Evolutionary conservation across 2,888 invertebrate species (phyloP), one percentile per base, ranked within the genome.

Genomic region (Drosophila subquinaria): DNA sequence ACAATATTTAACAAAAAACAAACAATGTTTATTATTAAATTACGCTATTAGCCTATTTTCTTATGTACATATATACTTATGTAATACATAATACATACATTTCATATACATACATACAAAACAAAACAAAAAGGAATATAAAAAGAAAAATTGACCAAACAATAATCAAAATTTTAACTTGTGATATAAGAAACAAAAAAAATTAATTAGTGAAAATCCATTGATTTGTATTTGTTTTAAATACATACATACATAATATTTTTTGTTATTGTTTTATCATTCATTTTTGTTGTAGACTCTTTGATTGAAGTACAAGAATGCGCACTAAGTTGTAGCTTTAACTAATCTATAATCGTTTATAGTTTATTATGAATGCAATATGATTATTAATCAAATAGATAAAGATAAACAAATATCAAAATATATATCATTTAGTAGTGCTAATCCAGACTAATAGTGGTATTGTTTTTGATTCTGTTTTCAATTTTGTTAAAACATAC

Each of bases 161-260:
- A 89, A 90, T 90, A 91, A 91, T 91, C 91, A 91, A 91, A 91
- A 91, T 89, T 91, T 89, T 89, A 88, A 90, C 90, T 90, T 91
- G 91, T 91, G 91, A 91, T 91, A 84, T 89, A 87, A 81, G 80
- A 74, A 72, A 52, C 60, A 63, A 65, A 73, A 87, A 81, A 87
- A 81, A 76, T 68, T 61, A 73, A 77, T 83, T 79, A 81, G 76
- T 81, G 55, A 63, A 73, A 79, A 55, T 45, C 65, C 51, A 71
- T 78, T 84, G 66, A 56, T 73, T 74, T 73, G 72, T 75, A 66
- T 75, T 76, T 72, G 68, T 76, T 79, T 67, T 48, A 8, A 61
- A 68, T 35, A 51, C 35, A 50, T 64, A 36, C 20, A 55, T 15
- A 23, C 23, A 23, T 57, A 50, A 50, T 67, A 27, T 23, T 53